Conservation (phyloP, 2,888 invertebrate species). For the Cataglyphis albicans region DNA sequence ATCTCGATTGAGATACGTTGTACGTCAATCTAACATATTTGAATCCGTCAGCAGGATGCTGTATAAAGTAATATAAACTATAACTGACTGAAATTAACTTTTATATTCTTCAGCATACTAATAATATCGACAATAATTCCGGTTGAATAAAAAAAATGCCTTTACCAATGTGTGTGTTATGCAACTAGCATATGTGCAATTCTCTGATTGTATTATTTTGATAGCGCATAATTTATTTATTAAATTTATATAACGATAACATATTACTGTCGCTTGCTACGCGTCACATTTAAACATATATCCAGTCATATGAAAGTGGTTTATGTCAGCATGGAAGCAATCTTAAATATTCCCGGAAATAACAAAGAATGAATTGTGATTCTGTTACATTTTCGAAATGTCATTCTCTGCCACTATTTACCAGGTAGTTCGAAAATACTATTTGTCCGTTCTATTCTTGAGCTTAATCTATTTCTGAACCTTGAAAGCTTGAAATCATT, state of each 20-base stretch:
- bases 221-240: slow-evolving; percentile 4
- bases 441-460: slow-evolving; percentile 3
- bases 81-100: slow-evolving; percentile 27
- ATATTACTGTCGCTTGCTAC: background rate
- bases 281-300: slow-evolving; percentile 7
- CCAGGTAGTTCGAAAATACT: background rate
- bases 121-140: background rate
- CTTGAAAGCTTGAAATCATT: background rate
- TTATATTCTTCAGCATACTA: background rate
- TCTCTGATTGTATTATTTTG: background rate
- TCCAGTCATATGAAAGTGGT: background rate
- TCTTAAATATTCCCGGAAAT: background rate
- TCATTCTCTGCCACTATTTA: background rate
- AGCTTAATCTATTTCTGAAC: background rate
- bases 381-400: background rate
- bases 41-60: slow-evolving; percentile 24
- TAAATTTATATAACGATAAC: background rate
- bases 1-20: background rate
- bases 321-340: background rate
- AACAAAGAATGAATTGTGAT: background rate
- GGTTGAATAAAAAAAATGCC: slow-evolving; percentile 16
- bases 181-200: background rate
- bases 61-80: slow-evolving; percentile 17
- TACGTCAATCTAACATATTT: background rate
- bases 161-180: background rate